Conservation (phyloP, 1,140 invertebrate genomes). For the Ruditapes philippinarum region DNA sequence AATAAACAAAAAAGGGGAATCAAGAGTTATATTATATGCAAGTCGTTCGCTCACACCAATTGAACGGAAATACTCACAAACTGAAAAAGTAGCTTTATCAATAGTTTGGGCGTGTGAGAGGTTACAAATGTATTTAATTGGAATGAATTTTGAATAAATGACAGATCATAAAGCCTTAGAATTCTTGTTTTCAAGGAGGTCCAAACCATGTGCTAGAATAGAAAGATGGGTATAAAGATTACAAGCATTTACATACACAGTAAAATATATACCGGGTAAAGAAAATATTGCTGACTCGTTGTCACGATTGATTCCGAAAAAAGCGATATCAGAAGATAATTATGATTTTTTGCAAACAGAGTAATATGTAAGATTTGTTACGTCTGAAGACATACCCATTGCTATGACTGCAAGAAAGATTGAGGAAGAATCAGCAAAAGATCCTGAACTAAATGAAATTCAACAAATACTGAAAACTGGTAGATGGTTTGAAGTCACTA, state of each 20-base stretch:
- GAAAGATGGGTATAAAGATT: constrained; percentile 73
- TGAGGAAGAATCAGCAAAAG: not conserved
- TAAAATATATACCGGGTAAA: constrained; percentile 66
- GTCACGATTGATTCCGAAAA: constrained; percentile 56
- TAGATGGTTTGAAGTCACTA: not conserved
- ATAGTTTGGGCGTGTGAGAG: constrained; percentile 86
- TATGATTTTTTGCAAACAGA: not conserved
- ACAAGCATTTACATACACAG: constrained; percentile 70
- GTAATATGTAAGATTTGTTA: constrained; percentile 32
- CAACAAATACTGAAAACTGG: not conserved
- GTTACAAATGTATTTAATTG: constrained; percentile 86
- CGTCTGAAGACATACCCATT: constrained; percentile 20
- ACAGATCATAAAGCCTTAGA: constrained; percentile 84
- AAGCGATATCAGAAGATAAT: not conserved
- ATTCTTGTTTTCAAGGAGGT: constrained; percentile 58
- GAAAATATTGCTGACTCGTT: constrained; percentile 72
- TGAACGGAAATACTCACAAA: constrained; percentile 83
- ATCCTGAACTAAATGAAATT: not conserved
- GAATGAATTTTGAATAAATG: constrained; percentile 80
- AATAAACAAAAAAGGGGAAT: too few relatives aligned
- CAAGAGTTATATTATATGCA: too few relatives aligned
- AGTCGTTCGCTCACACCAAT: constrained; percentile 61
- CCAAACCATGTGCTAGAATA: constrained; percentile 70
- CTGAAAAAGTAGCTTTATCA: constrained; percentile 86
- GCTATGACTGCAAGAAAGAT: constrained; percentile 48